Evolutionary conservation across 2,888 invertebrate genomes (phyloP).

Genomic region (Herminia tarsipennalis): DNA sequence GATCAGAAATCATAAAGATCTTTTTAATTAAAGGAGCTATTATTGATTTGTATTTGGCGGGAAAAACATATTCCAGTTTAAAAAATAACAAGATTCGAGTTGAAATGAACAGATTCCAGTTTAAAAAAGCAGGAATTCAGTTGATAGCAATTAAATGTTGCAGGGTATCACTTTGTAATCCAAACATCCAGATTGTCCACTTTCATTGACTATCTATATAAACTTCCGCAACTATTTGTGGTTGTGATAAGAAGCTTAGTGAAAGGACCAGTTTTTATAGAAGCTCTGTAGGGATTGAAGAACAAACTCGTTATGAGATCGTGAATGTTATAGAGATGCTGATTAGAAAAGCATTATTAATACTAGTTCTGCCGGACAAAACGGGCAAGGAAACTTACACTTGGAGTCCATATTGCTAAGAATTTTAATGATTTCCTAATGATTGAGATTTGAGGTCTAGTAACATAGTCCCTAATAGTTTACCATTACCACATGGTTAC

Average conservation of each 20-base stretch:
- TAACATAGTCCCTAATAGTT: no score
- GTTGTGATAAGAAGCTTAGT: constrained; percentile 33
- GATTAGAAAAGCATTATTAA: constrained; percentile 5
- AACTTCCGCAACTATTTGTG: constrained; percentile 33
- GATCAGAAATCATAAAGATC: no score
- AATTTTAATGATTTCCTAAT: neutral
- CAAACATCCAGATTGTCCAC: constrained; percentile 22
- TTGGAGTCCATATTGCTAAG: no score
- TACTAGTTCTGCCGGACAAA: no score
- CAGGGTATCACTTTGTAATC: constrained; percentile 1
- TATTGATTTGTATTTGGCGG: no score
- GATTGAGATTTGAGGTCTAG: no score
- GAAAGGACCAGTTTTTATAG: constrained; percentile 8
- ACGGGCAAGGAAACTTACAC: no score
- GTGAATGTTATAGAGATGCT: constrained; percentile 9
- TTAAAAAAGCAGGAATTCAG: neutral
- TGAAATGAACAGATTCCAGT: no score
- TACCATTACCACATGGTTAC: no score
- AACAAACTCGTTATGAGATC: constrained; percentile 7
- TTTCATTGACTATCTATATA: constrained; percentile 31
- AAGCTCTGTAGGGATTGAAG: constrained; percentile 34
- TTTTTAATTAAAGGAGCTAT: no score
- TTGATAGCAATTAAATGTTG: neutral
- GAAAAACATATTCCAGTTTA: no score
- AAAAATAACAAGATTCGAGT: no score